Percentiles rank a stretch among this genome's conserved stretches.
Conservation (phyloP, 1,140 invertebrate genomes). For the Drosophila sp. region DNA sequence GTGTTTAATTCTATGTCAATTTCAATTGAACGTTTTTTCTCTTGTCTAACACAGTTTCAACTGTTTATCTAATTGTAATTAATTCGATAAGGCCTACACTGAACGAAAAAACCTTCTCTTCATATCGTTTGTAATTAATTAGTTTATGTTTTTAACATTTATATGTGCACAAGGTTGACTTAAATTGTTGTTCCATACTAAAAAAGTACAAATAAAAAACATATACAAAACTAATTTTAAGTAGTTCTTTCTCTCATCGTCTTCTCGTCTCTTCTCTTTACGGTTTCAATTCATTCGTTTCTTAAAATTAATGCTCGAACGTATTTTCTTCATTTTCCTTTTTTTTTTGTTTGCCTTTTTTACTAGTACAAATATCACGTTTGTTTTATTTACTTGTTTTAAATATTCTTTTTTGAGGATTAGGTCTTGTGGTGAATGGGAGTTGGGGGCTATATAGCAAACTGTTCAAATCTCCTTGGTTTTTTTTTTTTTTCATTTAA, state of each 20-base stretch:
- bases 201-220: slow-evolving; percentile 57
- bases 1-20: slow-evolving; percentile 11
- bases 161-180: slow-evolving; percentile 81
- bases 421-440: neutral
- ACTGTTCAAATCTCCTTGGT: slow-evolving; percentile 43
- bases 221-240: slow-evolving; percentile 79
- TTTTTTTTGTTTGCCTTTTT: slow-evolving; percentile 51
- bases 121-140: slow-evolving; percentile 20
- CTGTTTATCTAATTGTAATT: slow-evolving; percentile 25
- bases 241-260: slow-evolving; percentile 43
- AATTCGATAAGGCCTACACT: slow-evolving; percentile 54
- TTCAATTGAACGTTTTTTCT: slow-evolving; percentile 1
- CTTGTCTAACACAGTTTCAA: slow-evolving; percentile 14
- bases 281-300: slow-evolving; percentile 4
- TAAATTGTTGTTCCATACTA: slow-evolving; percentile 70
- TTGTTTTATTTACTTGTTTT: slow-evolving; percentile 46
- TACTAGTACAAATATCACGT: slow-evolving; percentile 82
- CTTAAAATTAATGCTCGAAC: slow-evolving; percentile 23
- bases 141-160: slow-evolving; percentile 73
- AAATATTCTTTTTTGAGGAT: slow-evolving; percentile 31
- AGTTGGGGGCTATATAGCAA: slow-evolving; percentile 7
- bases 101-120: slow-evolving; percentile 49
- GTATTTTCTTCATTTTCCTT: slow-evolving; percentile 19
- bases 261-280: slow-evolving; percentile 10
- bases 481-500: slow-evolving; percentile 34